Evolutionary conservation across 2,888 invertebrate genomes (phyloP), one percentile per base, ranked within the genome.

Genomic region (Stramonita haemastoma): DNA sequence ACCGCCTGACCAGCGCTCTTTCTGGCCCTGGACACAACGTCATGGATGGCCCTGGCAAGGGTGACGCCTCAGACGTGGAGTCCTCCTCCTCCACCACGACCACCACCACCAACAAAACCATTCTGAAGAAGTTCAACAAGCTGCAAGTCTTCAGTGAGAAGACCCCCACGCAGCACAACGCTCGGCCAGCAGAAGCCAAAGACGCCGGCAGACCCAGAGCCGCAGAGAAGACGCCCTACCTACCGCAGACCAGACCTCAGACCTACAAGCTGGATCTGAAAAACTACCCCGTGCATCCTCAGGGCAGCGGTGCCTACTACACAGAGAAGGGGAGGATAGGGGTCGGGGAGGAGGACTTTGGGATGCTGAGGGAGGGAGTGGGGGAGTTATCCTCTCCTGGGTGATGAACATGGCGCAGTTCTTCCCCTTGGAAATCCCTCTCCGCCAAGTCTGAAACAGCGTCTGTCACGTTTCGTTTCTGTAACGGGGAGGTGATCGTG

Each of bases 181-280:
- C 81, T 26, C 32, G 46, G 17, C 19, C 70, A 0, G 34, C n/a
- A 22, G 26, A 29, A 6, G 22, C 46, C 81, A 46, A 26, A 22
- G 29, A 11, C 11, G 22, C 46, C 13, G 8, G 4, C 46, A 46
- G 46, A 46, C 46, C 46, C 81, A 46, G 26, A 22, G 29, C 36
- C 11, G 22, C 46, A 29, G 83, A 73, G 66, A 84, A 57, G 56
- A 19, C 19, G 0, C 89, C 73, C 0, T 89, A 90, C 81, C 36
- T 87, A 56, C 87, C 90, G 6, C 87, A 87, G 46, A 89, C 77
- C 79, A 83, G 89, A 56, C 90, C 90, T 13, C 90, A 89, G 19
- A 77, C 89, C 26, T 90, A 89, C 86, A 89, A 85, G 73, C 88
- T 90, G 81, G 90, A 90, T 81, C 34, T 89, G 87, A 84, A 79